Conservation (phyloP, 1,140 invertebrate species). For the Whitmania pigra region DNA sequence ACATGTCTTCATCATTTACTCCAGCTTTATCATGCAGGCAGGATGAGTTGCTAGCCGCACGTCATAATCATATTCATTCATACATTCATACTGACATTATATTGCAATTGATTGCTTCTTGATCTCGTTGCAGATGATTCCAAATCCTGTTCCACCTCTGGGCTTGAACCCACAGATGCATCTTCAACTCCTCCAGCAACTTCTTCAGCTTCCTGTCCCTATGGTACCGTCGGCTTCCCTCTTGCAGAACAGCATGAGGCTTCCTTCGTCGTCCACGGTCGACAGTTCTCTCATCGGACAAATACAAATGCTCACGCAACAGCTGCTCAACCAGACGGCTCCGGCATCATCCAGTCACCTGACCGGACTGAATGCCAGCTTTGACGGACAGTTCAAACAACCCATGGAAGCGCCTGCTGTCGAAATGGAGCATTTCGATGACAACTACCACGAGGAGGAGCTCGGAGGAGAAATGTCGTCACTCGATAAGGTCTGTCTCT, state of each 20-base stretch:
- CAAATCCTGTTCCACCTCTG: constrained; percentile 22
- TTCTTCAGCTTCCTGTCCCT: constrained; percentile 31
- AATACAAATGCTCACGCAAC: constrained; percentile 40
- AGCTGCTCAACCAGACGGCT: constrained; percentile 29
- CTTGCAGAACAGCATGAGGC: background rate
- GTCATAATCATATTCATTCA: no score
- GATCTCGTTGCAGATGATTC: constrained; percentile 5
- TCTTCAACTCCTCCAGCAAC: constrained; percentile 38
- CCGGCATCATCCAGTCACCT: no score
- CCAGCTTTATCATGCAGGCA: no score
- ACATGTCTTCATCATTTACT: no score
- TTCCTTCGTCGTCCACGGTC: constrained; percentile 30
- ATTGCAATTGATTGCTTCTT: no score
- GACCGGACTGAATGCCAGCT: no score
- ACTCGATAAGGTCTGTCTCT: background rate
- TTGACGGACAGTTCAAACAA: no score
- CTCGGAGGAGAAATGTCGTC: background rate
- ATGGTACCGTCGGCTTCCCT: constrained; percentile 15
- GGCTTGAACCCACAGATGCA: constrained; percentile 35
- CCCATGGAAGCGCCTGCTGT: no score
- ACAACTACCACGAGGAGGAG: no score
- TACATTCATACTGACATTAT: no score
- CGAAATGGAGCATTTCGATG: no score
- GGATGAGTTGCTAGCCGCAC: no score
- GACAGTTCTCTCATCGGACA: constrained; percentile 40